phyloP scores from a whole-genome alignment of 2,113 vertebrate genomes.

The Lamprotornis superbus region DNA sequence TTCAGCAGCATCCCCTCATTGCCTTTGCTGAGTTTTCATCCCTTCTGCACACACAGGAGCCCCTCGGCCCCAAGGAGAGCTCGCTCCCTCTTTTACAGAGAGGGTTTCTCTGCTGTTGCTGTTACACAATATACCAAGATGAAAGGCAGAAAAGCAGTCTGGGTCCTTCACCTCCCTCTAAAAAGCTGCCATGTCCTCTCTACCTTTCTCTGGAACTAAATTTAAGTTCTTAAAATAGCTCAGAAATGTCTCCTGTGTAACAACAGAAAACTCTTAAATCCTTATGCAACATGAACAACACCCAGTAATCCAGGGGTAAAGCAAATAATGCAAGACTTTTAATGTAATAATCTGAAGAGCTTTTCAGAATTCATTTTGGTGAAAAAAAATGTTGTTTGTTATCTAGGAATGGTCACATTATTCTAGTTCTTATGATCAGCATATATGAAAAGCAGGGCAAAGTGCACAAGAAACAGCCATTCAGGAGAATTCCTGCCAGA shows the following conservation, averaged over 20 bases:
- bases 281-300: neutral
- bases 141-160: slow-evolving; percentile 14
- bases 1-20: neutral
- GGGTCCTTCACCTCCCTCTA: neutral
- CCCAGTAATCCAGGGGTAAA: neutral
- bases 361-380: neutral
- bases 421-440: neutral
- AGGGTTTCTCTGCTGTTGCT: neutral
- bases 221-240: slow-evolving; percentile 10
- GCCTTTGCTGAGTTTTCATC: slow-evolving; percentile 5
- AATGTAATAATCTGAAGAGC: neutral
- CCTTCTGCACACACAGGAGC: neutral
- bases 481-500: neutral
- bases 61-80: slow-evolving; percentile 25
- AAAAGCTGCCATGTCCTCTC: neutral
- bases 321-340: neutral
- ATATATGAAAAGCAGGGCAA: neutral
- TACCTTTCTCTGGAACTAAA: neutral
- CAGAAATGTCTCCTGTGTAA: neutral
- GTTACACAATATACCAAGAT: neutral
- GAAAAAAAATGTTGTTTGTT: neutral
- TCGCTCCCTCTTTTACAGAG: neutral
- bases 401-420: neutral
- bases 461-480: neutral
- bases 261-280: neutral